Evolutionary conservation across 2,797 vertebrate genomes (phyloP).

Genomic region (Smutsia gigantea): DNA sequence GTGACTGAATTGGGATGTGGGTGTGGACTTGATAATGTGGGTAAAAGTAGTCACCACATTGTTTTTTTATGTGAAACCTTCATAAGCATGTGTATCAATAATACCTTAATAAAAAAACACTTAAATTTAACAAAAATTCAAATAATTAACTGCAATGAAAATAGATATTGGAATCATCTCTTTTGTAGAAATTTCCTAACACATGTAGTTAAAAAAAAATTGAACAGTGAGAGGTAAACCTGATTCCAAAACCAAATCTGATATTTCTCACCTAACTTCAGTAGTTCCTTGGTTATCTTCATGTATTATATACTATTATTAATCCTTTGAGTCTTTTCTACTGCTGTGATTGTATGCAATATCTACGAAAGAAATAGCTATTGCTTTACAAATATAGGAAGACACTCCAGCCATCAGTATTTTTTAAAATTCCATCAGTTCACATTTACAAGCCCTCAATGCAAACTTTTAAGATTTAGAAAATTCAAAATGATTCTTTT

Average conservation of each 20-base stretch:
- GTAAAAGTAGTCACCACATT: too few relatives aligned
- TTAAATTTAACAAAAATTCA: not conserved
- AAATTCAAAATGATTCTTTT: not conserved
- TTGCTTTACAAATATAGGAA: not conserved
- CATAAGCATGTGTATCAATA: too few relatives aligned
- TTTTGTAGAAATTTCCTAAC: not conserved
- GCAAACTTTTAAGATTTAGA: not conserved
- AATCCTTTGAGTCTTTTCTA: not conserved
- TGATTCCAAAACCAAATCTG: not conserved
- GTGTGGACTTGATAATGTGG: too few relatives aligned
- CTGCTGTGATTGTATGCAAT: not conserved
- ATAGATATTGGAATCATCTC: not conserved
- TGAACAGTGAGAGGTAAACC: not conserved
- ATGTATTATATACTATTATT: not conserved
- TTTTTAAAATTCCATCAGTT: not conserved
- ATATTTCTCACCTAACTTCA: not conserved
- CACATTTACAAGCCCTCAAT: not conserved
- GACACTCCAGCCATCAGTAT: not conserved
- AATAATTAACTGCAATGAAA: not conserved
- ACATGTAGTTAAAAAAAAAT: not conserved
- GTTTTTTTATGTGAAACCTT: too few relatives aligned
- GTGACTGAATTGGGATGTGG: too few relatives aligned
- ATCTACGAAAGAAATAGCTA: not conserved
- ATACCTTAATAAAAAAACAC: not conserved
- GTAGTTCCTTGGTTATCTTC: not conserved